phyloP scores from a whole-genome alignment of 2,888 invertebrate genomes.

The Xylocampa areola region DNA sequence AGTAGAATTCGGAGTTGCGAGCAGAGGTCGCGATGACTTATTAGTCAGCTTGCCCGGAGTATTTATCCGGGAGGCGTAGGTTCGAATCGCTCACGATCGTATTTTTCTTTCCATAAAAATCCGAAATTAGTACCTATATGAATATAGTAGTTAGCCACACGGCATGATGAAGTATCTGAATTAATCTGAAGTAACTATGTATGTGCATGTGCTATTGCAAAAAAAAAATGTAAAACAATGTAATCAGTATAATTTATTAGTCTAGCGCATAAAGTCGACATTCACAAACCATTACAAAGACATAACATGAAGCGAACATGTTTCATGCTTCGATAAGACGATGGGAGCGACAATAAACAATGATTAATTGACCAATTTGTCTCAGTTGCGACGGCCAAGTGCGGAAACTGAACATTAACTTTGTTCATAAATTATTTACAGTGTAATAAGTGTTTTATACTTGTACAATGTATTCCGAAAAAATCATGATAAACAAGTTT shows the following conservation, averaged over 20 bases:
- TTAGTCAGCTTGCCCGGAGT: no score
- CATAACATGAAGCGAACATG: constrained; percentile 57
- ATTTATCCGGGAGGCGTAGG: no score
- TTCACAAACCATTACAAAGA: constrained; percentile 58
- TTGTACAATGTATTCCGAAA: constrained; percentile 18
- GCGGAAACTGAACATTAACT: constrained; percentile 62
- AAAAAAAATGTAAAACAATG: neutral
- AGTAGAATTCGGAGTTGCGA: no score
- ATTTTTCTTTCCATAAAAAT: no score
- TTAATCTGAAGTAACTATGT: neutral
- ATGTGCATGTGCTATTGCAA: no score
- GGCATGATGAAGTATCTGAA: no score
- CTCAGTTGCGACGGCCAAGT: constrained; percentile 57
- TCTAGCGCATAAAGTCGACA: constrained; percentile 34
- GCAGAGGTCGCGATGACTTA: no score
- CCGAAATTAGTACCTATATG: no score
- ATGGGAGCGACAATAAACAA: constrained; percentile 72
- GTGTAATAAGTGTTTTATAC: constrained; percentile 34
- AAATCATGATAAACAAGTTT: constrained; percentile 13
- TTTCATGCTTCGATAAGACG: constrained; percentile 55
- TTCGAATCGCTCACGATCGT: no score
- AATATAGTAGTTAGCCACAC: no score
- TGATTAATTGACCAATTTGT: constrained; percentile 81
- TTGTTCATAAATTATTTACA: constrained; percentile 53
- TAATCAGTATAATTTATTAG: constrained; percentile 2